Evolutionary conservation across 2,113 vertebrate species (phyloP).

Genomic region (Ptychochromis oligacanthus): DNA sequence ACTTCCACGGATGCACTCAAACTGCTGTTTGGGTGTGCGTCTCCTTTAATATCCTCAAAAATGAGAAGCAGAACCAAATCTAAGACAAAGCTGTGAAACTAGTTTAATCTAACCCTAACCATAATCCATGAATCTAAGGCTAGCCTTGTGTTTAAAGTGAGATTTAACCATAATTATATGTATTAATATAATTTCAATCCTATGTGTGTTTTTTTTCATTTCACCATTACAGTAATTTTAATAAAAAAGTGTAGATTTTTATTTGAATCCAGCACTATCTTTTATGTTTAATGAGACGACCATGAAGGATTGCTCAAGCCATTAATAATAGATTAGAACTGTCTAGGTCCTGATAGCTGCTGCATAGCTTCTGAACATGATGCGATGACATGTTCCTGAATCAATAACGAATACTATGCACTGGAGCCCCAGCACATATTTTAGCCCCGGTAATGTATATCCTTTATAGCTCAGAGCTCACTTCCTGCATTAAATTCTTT

Average conservation of each 20-base stretch:
- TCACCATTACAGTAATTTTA: not conserved
- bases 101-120: not conserved
- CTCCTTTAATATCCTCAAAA: not conserved
- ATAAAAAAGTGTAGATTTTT: conserved; percentile 1
- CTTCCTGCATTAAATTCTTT: conserved; percentile 41
- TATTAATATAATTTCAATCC: not conserved
- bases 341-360: conserved; percentile 57
- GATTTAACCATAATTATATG: not conserved
- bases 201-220: not conserved
- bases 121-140: not conserved
- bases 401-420: conserved; percentile 52
- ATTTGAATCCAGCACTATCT: not conserved
- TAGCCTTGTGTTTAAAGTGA: not conserved
- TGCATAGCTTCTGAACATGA: conserved; percentile 64
- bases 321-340: conserved; percentile 71
- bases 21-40: not conserved
- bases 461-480: conserved; percentile 28
- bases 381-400: conserved; percentile 60
- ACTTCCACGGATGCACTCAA: not conserved
- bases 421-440: conserved; percentile 8
- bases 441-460: conserved; percentile 17
- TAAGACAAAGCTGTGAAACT: not conserved
- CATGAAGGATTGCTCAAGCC: conserved; percentile 46
- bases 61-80: not conserved
- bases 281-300: conserved; percentile 63